Evolutionary conservation across 2,113 vertebrate genomes (phyloP).

Genomic region (Jaculus jaculus): DNA sequence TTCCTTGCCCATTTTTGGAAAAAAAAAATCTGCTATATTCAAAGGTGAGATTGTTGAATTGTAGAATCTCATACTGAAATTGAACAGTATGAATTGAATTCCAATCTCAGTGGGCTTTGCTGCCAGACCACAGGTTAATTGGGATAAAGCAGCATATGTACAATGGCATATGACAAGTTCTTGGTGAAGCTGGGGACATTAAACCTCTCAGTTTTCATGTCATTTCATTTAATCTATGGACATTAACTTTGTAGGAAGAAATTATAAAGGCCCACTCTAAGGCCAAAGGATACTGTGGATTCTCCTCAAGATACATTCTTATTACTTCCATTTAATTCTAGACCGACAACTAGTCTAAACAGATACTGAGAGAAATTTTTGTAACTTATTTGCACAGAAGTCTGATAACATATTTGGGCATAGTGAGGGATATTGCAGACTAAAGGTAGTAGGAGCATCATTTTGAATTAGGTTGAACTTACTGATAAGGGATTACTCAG

Average conservation of each 20-base stretch:
- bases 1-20: not conserved
- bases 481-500: not conserved
- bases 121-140: not conserved
- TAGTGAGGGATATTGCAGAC: not conserved
- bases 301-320: not conserved
- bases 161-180: not conserved
- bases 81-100: not conserved
- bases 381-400: not conserved
- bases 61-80: not conserved
- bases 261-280: not conserved
- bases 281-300: not conserved
- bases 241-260: not conserved
- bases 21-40: not conserved
- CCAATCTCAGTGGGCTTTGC: not conserved
- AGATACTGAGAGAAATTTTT: not conserved
- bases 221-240: not conserved
- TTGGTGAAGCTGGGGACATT: not conserved
- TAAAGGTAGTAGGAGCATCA: not conserved
- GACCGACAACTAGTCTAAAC: not conserved
- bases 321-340: not conserved
- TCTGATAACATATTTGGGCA: not conserved
- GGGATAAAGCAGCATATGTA: not conserved
- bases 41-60: constrained; percentile 3
- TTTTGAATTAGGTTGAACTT: not conserved
- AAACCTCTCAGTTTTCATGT: not conserved